Evolutionary conservation across 2,888 invertebrate genomes (phyloP).

Genomic region (Lasioglossum marginatum): DNA sequence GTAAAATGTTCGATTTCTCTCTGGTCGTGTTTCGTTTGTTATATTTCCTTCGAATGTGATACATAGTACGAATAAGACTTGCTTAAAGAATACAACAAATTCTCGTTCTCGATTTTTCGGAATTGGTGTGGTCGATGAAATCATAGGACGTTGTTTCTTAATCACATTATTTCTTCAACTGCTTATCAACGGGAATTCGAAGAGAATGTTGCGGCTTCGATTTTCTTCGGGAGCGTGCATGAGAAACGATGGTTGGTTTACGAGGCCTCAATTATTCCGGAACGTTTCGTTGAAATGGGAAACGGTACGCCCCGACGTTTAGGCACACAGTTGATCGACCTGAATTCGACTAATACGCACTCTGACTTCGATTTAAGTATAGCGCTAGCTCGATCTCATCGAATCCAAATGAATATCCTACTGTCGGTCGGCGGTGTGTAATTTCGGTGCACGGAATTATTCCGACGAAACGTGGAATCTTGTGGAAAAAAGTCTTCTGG

Average conservation of each 20-base stretch:
- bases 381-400: conserved; percentile 40
- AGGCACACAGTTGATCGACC: conserved; percentile 18
- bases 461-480: conserved; percentile 34
- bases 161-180: neutral
- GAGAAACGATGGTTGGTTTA: conserved; percentile 1
- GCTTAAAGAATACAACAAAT: neutral
- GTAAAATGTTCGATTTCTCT: neutral
- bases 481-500: neutral
- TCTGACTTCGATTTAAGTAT: conserved; percentile 54
- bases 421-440: conserved; percentile 28
- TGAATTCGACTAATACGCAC: conserved; percentile 50
- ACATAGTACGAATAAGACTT: neutral
- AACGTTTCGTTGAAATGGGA: conserved; percentile 35
- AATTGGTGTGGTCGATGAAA: neutral
- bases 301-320: conserved; percentile 32
- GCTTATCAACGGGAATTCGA: neutral
- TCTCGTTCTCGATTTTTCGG: fast-evolving
- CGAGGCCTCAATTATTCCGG: conserved; percentile 38
- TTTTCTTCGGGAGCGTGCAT: neutral
- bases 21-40: neutral
- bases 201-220: neutral
- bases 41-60: neutral
- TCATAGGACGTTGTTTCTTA: too few species aligned
- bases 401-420: conserved; percentile 51
- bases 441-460: conserved; percentile 43